Percentiles rank a stretch among this genome's conserved stretches.
phyloP scores from a whole-genome alignment of 2,797 vertebrate genomes.

The Syngnathus acus region DNA sequence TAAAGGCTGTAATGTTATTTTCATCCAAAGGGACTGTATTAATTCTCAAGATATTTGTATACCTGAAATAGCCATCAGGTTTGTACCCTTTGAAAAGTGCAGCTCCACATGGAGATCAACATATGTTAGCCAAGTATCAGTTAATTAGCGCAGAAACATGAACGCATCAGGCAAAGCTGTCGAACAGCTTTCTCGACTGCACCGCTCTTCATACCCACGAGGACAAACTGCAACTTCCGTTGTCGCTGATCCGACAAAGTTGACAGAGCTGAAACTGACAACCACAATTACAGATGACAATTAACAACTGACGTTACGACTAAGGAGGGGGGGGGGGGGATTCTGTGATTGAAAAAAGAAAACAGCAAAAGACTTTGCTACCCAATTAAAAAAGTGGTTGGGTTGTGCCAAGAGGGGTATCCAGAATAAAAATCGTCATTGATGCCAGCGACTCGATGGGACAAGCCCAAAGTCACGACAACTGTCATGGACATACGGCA shows the following conservation, averaged over 20 bases:
- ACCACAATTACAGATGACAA: conserved; percentile 28
- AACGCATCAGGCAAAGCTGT: conserved; percentile 29
- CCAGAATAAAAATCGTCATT: too few species aligned
- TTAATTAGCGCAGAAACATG: conserved; percentile 45
- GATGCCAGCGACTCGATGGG: too few species aligned
- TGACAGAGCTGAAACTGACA: conserved; percentile 26
- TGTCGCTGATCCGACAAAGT: conserved; percentile 9
- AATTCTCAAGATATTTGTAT: too few species aligned
- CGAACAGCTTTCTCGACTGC: conserved; percentile 21
- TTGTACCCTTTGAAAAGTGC: background rate
- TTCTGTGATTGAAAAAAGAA: too few species aligned
- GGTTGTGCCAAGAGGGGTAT: too few species aligned
- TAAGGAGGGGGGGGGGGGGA: too few species aligned
- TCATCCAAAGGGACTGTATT: background rate
- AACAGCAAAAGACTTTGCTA: too few species aligned
- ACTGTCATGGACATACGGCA: too few species aligned
- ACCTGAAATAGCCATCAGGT: background rate
- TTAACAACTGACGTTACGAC: conserved; percentile 11
- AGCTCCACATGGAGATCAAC: background rate
- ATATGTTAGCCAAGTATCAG: conserved; percentile 8
- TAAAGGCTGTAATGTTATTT: background rate
- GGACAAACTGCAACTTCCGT: conserved; percentile 9
- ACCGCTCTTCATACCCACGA: conserved; percentile 29
- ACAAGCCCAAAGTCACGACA: too few species aligned
- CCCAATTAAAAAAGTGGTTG: too few species aligned